Evolutionary conservation across 2,888 invertebrate species (phyloP).

Genomic region (Ectemnius continuus): DNA sequence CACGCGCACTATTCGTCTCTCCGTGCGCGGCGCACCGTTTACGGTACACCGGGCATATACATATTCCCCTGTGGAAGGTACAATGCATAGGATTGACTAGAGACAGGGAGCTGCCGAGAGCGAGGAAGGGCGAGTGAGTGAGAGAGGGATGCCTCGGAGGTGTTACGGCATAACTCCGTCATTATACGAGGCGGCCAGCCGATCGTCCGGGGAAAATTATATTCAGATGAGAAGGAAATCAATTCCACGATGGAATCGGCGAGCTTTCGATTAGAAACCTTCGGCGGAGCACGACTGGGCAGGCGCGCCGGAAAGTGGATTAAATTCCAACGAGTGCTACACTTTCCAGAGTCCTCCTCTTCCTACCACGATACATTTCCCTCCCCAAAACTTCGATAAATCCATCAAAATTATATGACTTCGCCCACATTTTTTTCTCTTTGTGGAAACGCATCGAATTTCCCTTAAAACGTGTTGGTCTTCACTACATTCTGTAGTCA

Average conservation of each 20-base stretch:
- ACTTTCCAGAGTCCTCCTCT: constrained; percentile 23
- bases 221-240: constrained; percentile 76
- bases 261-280: constrained; percentile 56
- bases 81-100: constrained; percentile 44
- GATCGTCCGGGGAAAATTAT: constrained; percentile 72
- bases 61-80: constrained; percentile 16
- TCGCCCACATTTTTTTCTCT: neutral
- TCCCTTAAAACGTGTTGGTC: too few relatives aligned
- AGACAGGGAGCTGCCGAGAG: too few relatives aligned
- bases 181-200: constrained; percentile 70
- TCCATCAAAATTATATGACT: too few relatives aligned
- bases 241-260: constrained; percentile 70
- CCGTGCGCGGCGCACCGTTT: constrained; percentile 49
- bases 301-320: constrained; percentile 58
- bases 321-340: constrained; percentile 51
- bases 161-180: constrained; percentile 74
- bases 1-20: neutral
- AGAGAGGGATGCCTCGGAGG: constrained; percentile 68
- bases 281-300: constrained; percentile 16
- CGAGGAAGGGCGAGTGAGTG: neutral
- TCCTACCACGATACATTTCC: too few relatives aligned
- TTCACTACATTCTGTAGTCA: too few relatives aligned
- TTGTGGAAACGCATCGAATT: too few relatives aligned
- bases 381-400: too few relatives aligned
- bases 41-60: constrained; percentile 51